Evolutionary conservation across 2,797 vertebrate species (phyloP).

Genomic region (Anguilla megastoma): DNA sequence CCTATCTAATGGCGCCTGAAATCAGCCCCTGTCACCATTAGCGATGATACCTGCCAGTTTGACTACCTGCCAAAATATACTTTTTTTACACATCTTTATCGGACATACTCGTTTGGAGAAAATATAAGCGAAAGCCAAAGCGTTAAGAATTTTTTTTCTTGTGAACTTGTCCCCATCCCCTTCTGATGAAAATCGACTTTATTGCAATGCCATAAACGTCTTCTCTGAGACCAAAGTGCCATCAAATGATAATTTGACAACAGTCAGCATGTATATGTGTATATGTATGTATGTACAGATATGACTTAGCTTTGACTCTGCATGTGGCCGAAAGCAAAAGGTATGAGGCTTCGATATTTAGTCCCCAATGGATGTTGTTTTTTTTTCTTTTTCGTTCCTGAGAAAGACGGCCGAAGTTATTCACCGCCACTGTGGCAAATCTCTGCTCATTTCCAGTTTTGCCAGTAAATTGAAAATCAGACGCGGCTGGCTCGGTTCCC

Average conservation of each 20-base stretch:
- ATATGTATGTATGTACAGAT: slow-evolving; percentile 12
- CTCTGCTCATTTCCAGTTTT: slow-evolving; percentile 9
- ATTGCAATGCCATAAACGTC: neutral
- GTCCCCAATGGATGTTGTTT: slow-evolving; percentile 12
- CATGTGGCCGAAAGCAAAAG: slow-evolving; percentile 1
- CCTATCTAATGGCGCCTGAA: neutral
- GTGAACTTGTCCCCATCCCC: neutral
- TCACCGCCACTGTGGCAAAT: slow-evolving; percentile 32
- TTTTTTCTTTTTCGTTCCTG: neutral
- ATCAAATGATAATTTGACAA: slow-evolving; percentile 5
- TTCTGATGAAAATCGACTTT: neutral
- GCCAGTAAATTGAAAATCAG: slow-evolving; percentile 30
- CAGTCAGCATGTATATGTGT: slow-evolving; percentile 15
- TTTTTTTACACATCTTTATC: neutral
- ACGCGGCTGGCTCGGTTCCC: slow-evolving; percentile 35
- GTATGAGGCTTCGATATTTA: slow-evolving; percentile 31
- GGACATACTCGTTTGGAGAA: neutral
- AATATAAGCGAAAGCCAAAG: neutral
- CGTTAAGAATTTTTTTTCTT: neutral
- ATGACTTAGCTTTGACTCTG: slow-evolving; percentile 28
- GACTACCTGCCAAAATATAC: neutral
- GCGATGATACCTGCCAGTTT: neutral
- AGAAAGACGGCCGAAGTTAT: neutral
- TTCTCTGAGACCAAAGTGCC: neutral
- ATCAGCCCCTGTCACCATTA: neutral